Base-by-base conservation (phyloP, 2,113 vertebrate species). In the Coptodon bakossiorum region DNA sequence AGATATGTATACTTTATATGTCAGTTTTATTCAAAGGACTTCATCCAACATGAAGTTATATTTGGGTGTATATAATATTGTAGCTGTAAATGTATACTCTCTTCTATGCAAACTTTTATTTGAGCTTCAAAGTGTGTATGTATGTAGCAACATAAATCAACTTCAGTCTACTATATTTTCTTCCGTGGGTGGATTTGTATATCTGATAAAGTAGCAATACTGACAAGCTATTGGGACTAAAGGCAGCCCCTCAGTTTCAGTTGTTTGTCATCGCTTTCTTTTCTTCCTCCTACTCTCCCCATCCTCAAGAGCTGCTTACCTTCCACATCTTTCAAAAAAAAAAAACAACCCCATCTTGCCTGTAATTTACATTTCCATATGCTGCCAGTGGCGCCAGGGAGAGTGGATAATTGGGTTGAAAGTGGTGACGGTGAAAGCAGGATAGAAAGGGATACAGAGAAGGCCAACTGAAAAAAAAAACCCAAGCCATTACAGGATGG, bases 331-430 rank as follows among this genome's bases (percentile, higher is more conserved):
- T 93, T 89, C 22, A 45, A 90, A 94, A 91, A 86, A 91, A 86
- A 93, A 66, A 90, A 88, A 90, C 90, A 61, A 87, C 93, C 90
- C 89, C 83, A 93, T 95, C 92, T 93, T 73, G 89, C 86, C 90
- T 93, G 93, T 94, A 96, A 95, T 96, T 96, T 96, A 96, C 95
- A 96, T 97, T 96, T 97, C 96, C 95, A 96, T 96, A 96, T 95
- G 95, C 95, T 95, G 95, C 93, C 95, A 96, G 94, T 96, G 96
- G 96, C 94, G 94, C 95, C 95, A 95, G 91, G 90, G 91, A 96
- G 95, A 97, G 96, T 96, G 96, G 96, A 96, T 97, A 96, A 97
- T 97, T 97, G 95, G 96, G 94, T 95, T 95, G 95, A 96, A 96
- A 96, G 95, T 93, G 95, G 95, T 95, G 93, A 95, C 87, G 94